Evolutionary conservation across 2,888 invertebrate genomes (phyloP).

Genomic region (Phymatocera aterrima): DNA sequence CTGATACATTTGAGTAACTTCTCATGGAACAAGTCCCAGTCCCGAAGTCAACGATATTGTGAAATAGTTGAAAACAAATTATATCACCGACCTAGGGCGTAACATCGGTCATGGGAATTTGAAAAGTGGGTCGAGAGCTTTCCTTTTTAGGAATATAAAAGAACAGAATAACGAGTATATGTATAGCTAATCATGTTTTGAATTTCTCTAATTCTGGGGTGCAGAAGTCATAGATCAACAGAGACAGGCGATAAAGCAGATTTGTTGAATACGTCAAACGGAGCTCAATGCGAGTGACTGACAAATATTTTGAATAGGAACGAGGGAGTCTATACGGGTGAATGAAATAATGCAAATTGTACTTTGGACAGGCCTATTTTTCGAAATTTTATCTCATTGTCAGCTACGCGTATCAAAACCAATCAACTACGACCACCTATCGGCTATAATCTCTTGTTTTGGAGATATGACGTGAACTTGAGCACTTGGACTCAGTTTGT

Average conservation of each 20-base stretch:
- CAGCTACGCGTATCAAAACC: not conserved
- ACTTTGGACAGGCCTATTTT: slow-evolving; percentile 19
- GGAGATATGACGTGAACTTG: not conserved
- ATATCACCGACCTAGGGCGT: too few species aligned
- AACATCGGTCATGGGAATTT: too few species aligned
- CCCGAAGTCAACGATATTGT: too few species aligned
- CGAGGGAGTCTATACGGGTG: not conserved
- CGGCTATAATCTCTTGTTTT: not conserved
- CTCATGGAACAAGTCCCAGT: too few species aligned
- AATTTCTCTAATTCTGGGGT: not conserved
- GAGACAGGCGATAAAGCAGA: not conserved
- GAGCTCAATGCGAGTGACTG: not conserved
- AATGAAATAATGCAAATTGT: not conserved
- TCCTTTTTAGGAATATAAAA: too few species aligned
- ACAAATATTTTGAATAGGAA: slow-evolving; percentile 13
- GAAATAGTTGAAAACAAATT: too few species aligned
- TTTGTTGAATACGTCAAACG: slow-evolving; percentile 12
- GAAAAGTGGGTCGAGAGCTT: too few species aligned
- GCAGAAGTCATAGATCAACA: not conserved
- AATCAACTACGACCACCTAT: not conserved
- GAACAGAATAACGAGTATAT: too few species aligned
- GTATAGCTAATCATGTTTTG: not conserved
- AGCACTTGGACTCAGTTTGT: not conserved
- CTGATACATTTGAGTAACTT: too few species aligned
- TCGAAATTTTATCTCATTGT: slow-evolving; percentile 9